Evolutionary conservation across 1,140 invertebrate genomes (phyloP), one percentile per base, ranked within the genome.

Genomic region (Bombus polaris): DNA sequence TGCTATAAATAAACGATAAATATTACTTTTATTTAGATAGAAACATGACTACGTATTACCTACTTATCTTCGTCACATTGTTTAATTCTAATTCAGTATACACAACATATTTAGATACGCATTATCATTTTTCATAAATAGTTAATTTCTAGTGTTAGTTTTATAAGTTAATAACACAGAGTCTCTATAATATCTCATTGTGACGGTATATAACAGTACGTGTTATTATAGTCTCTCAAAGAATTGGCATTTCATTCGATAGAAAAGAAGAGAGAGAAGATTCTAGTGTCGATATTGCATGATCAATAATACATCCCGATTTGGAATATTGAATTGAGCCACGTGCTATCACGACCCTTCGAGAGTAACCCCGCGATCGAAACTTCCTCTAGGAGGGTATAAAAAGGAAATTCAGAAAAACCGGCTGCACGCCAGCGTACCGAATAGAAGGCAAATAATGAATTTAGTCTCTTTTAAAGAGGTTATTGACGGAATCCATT

Each of bases 401-500:
- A 71, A 81, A 66, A 81, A 89, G 68, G 75, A 87, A 80, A 90
- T 44, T 39, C 62, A 73, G 81, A 73, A 80, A 81, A 85, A 81
- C 42, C 44, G 42, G 62, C 47, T 22, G 73, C 42, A 68, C 39
- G 73, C 66, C 71, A 72, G 44, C 37, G 65, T 35, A 62, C 47
- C 85, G 81, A 85, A 81, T 83, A 81, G 79, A 81, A 65, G 82
- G 70, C 72, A 75, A 83, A 79, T 92, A 90, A 92, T 89, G 89
- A 91, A 87, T 91, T 92, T 92, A 92, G 83, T 66, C 87, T 85
- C 73, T 90, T 92, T 91, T 87, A 91, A 92, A 90, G 81, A 83
- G 79, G 83, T 91, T 90, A 90, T 89, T 85, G 85, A 81, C 79
- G 81, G 88, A 84, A 86, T 88, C 90, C 87, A 90, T 86, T 84